phyloP scores from a whole-genome alignment of 2,888 invertebrate species.

The Protula sp. region DNA sequence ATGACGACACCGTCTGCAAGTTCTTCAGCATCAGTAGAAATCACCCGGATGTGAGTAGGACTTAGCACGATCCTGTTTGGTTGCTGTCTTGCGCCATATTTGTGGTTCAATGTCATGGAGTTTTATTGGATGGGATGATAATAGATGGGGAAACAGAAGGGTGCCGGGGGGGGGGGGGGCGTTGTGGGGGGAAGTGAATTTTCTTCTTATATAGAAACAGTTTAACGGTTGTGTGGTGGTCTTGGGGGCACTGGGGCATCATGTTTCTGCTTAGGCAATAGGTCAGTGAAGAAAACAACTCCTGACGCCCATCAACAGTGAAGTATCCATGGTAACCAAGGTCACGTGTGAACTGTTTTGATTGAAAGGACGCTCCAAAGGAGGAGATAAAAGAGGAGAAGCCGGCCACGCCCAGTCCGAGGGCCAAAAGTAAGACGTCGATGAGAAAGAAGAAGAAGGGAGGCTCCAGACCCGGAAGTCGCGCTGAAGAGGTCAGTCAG shows the following conservation, averaged over 20 bases:
- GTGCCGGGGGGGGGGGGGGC: too few relatives aligned
- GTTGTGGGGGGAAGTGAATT: too few relatives aligned
- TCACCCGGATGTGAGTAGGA: conserved; percentile 6
- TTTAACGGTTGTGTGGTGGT: too few relatives aligned
- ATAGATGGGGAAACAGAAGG: neutral
- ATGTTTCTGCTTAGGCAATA: too few relatives aligned
- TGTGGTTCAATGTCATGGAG: too few relatives aligned
- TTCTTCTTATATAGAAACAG: too few relatives aligned
- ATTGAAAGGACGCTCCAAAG: conserved; percentile 2
- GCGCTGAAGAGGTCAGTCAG: conserved; percentile 1
- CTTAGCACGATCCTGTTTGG: too few relatives aligned
- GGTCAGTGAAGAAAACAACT: too few relatives aligned
- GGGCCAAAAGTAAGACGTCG: neutral
- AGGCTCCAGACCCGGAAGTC: neutral
- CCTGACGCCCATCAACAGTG: too few relatives aligned
- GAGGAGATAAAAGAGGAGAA: neutral
- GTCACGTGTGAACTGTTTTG: too few relatives aligned
- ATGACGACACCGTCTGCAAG: conserved; percentile 40
- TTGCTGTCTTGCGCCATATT: conserved; percentile 25
- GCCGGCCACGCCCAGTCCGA: neutral
- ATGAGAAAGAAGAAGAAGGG: conserved; percentile 3
- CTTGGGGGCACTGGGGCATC: too few relatives aligned
- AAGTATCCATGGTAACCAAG: too few relatives aligned
- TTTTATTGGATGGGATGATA: neutral
- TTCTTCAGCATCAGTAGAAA: conserved; percentile 24